These are phyloP conservation scores for Aphelinus certus DNA, from an alignment of 1,140 invertebrate species.

Conservation along the genomic window DNA sequence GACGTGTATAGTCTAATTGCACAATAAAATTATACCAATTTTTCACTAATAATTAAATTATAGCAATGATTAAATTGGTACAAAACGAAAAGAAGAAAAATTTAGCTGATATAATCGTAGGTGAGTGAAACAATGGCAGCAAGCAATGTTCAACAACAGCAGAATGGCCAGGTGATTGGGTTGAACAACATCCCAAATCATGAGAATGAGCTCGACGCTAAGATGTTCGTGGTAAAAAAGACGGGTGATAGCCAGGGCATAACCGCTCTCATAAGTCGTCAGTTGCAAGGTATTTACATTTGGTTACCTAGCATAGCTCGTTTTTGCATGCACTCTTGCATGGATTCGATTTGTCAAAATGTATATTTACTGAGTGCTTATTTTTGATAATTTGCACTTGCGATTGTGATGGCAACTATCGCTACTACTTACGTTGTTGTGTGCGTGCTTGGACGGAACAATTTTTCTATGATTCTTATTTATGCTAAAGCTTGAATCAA, in stretches of 20 bases:
- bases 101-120: constrained; percentile 56
- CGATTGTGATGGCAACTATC: too few relatives aligned
- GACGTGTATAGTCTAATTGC: too few relatives aligned
- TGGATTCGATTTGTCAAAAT: not conserved
- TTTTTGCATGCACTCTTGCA: constrained; percentile 6
- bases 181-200: constrained; percentile 54
- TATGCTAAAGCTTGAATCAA: too few relatives aligned
- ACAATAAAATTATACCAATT: too few relatives aligned
- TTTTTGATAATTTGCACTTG: too few relatives aligned
- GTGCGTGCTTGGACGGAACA: too few relatives aligned
- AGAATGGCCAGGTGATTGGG: constrained; percentile 70
- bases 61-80: too few relatives aligned
- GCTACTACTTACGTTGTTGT: too few relatives aligned
- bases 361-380: too few relatives aligned
- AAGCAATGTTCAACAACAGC: constrained; percentile 73
- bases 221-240: constrained; percentile 80
- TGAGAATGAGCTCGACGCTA: constrained; percentile 75
- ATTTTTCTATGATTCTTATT: too few relatives aligned
- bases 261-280: constrained; percentile 78
- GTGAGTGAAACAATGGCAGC: constrained; percentile 83
- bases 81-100: not conserved
- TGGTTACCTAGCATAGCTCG: not conserved
- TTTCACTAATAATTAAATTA: too few relatives aligned
- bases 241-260: constrained; percentile 78
- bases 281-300: constrained; percentile 74